Percentiles rank a stretch among this genome's conserved stretches.
phyloP scores from a whole-genome alignment of 2,888 invertebrate genomes.

The Drosophila neutralis region DNA sequence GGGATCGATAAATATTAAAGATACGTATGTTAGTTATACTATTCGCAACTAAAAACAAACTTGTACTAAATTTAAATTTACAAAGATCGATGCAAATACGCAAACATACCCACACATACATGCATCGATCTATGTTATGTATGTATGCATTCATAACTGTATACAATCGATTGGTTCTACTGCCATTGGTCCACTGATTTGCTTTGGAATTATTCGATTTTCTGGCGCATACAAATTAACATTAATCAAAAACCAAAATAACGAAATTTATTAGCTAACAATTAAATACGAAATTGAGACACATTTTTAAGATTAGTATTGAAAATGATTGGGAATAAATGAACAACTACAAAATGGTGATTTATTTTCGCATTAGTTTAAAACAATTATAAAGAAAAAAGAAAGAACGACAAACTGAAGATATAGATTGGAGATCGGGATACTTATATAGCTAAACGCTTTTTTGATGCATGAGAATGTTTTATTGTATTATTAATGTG shows the following conservation, averaged over 20 bases:
- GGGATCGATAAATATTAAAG: constrained; percentile 36
- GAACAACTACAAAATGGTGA: constrained; percentile 51
- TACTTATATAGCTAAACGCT: constrained; percentile 35
- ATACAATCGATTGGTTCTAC: constrained; percentile 6
- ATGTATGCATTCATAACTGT: constrained; percentile 6
- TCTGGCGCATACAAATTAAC: constrained; percentile 47
- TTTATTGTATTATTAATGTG: constrained; percentile 73
- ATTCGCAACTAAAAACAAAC: constrained; percentile 9
- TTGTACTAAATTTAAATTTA: constrained; percentile 48
- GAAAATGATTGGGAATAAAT: constrained; percentile 5
- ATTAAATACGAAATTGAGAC: constrained; percentile 18
- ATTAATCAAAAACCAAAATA: constrained; percentile 26
- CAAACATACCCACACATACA: background rate
- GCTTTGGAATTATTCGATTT: constrained; percentile 68
- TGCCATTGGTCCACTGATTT: constrained; percentile 65
- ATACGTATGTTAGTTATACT: constrained; percentile 48
- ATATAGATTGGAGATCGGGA: constrained; percentile 15
- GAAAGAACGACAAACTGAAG: background rate
- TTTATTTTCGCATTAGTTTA: constrained; percentile 61
- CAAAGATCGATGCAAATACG: constrained; percentile 17
- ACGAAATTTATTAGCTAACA: constrained; percentile 50
- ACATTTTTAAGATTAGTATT: constrained; percentile 38
- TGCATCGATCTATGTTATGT: constrained; percentile 33
- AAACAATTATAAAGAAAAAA: constrained; percentile 1
- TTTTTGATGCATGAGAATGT: constrained; percentile 68